A percentile compares a stretch with the other conserved stretches of the same genome.
phyloP scores from a whole-genome alignment of 2,888 invertebrate genomes.

The Lochmaea capreae region DNA sequence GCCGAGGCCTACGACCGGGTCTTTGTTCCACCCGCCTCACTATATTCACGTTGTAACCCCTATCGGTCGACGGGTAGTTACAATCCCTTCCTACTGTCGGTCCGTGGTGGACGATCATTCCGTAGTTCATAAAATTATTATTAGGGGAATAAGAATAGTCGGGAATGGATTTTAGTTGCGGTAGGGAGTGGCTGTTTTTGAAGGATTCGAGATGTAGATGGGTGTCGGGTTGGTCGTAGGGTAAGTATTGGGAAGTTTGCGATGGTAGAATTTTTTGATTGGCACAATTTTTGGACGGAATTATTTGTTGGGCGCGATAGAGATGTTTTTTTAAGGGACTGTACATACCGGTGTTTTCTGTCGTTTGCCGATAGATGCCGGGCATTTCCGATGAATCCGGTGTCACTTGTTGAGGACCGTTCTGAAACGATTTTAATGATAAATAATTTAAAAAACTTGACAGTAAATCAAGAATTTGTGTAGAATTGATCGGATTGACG shows the following conservation, averaged over 20 bases:
- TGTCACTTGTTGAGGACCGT: slow-evolving; percentile 60
- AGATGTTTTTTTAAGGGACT: slow-evolving; percentile 62
- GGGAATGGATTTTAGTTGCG: slow-evolving; percentile 51
- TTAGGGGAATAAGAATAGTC: slow-evolving; percentile 26
- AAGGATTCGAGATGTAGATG: slow-evolving; percentile 50
- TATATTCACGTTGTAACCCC: slow-evolving; percentile 61
- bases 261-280: slow-evolving; percentile 61
- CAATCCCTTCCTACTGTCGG: slow-evolving; percentile 39
- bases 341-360: slow-evolving; percentile 66
- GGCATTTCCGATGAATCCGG: slow-evolving; percentile 55
- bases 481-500: not conserved
- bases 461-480: not conserved
- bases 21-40: slow-evolving; percentile 46
- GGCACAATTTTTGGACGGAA: slow-evolving; percentile 63
- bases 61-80: slow-evolving; percentile 62
- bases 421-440: slow-evolving; percentile 53
- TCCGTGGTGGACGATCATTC: slow-evolving; percentile 31
- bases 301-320: slow-evolving; percentile 59
- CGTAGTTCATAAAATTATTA: slow-evolving; percentile 25
- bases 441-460: not conserved
- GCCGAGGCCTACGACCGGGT: slow-evolving; percentile 42
- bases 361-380: slow-evolving; percentile 64
- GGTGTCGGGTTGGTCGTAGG: slow-evolving; percentile 48
- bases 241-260: slow-evolving; percentile 52
- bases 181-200: slow-evolving; percentile 57